These are phyloP conservation scores for Plodia interpunctella DNA, from an alignment of 1,140 invertebrate species.

Conservation along the genomic window DNA sequence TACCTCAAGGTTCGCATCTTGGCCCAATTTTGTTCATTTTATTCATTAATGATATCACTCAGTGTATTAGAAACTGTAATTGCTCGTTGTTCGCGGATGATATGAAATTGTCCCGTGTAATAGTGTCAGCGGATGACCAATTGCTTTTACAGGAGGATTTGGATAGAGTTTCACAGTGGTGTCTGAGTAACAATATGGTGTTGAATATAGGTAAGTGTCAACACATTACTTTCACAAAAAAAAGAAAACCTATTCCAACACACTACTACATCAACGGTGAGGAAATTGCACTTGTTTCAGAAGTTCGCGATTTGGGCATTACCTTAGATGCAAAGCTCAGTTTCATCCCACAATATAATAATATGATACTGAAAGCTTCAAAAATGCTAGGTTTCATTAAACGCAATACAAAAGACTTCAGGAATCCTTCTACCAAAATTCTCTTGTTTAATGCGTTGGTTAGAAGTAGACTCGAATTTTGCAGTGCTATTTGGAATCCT, in stretches of 20 bases:
- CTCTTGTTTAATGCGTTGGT: not conserved
- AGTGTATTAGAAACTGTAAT: not conserved
- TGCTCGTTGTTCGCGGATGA: not conserved
- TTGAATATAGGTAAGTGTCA: not conserved
- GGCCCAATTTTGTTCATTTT: not conserved
- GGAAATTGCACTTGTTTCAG: not conserved
- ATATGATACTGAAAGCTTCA: not conserved
- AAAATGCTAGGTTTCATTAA: not conserved
- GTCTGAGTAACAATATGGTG: not conserved
- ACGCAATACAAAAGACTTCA: not conserved
- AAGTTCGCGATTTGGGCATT: not conserved
- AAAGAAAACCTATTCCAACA: not conserved
- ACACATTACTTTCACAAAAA: not conserved
- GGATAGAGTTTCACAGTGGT: not conserved
- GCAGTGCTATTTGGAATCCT: not conserved
- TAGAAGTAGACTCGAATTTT: not conserved
- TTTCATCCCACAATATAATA: not conserved
- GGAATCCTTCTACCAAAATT: not conserved
- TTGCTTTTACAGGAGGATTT: not conserved
- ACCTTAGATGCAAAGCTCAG: not conserved
- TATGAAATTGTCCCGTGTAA: not conserved
- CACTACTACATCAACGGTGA: not conserved
- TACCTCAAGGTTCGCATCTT: not conserved
- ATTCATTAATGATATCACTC: not conserved
- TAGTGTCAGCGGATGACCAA: not conserved